Evolutionary conservation across 2,113 vertebrate species (phyloP), one percentile per base, ranked within the genome.

Genomic region (Antigone vipio): DNA sequence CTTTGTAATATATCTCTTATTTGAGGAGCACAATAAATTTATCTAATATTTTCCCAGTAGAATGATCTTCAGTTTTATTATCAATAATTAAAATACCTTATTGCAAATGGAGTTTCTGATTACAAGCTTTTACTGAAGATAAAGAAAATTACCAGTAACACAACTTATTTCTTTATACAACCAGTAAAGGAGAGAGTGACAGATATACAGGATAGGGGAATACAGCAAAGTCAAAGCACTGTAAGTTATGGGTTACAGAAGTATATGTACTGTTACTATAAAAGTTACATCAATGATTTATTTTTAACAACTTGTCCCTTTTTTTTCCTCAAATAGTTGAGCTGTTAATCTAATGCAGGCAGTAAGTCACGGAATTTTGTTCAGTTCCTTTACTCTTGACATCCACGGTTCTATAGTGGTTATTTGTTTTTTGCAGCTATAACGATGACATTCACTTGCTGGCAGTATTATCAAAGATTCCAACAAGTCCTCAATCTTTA

Each of bases 291-390:
- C 56, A 59, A 11, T 69, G n/a, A 82, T 82, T 92, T 92, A 69
- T 88, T 95, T 97, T 95, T 89, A 89, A 90, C 30, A 52, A 32
- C 44, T 58, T 82, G 14, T 76, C 19, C 67, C 21, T 42, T 81
- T 94, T 87, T 68, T 89, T 85, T 29, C n/a, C 47, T 89, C 74
- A 92, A 79, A 78, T 17, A 75, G 32, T 74, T 79, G 74, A 93
- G 56, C 44, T 92, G 72, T 86, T 97, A 88, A 93, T 93, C 85
- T 93, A 83, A 81, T 86, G 13, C 52, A 81, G 34, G 44, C 42
- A 69, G 30, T 88, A 91, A 94, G 20, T 88, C 35, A 91, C 40
- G 23, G 52, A 42, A 5, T 15, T 49, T 69, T 79, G 86, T 94
- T 91, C 50, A 32, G 32, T 88, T 93, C 11, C 35, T 92, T 89